Evolutionary conservation across 2,797 vertebrate genomes (phyloP).

Genomic region (Anniella stebbinsi): DNA sequence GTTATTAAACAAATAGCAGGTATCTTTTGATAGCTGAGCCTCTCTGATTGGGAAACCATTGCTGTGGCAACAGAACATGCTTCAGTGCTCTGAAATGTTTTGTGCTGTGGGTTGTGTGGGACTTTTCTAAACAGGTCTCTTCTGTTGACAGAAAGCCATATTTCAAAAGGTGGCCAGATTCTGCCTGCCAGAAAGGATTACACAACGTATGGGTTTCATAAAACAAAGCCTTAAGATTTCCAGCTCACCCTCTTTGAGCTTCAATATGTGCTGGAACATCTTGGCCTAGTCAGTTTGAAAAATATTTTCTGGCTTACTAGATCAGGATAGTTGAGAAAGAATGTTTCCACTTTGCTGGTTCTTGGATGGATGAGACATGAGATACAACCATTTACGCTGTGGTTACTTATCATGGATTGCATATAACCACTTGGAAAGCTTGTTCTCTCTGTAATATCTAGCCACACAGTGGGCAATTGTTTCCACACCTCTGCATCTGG

Average conservation of each 20-base stretch:
- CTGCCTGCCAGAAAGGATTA: slow-evolving; percentile 13
- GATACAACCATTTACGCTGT: not conserved
- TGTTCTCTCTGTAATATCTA: not conserved
- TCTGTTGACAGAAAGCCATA: slow-evolving; percentile 30
- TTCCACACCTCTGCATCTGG: not conserved
- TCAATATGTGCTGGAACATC: rapidly evolving
- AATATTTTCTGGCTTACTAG: not conserved
- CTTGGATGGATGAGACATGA: too few species aligned
- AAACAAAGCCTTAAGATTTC: slow-evolving; percentile 11
- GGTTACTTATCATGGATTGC: not conserved
- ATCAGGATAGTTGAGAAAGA: not conserved
- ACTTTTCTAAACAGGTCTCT: slow-evolving; percentile 23
- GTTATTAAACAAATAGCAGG: slow-evolving; percentile 15
- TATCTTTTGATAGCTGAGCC: slow-evolving; percentile 21
- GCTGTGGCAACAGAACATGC: slow-evolving; percentile 26
- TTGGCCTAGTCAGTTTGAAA: not conserved
- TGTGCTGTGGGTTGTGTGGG: not conserved
- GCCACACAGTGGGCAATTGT: not conserved
- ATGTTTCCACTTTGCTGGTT: not conserved
- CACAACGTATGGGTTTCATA: slow-evolving; percentile 11
- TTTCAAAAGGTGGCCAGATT: slow-evolving; percentile 26
- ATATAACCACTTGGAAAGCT: not conserved
- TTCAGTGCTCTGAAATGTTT: slow-evolving; percentile 31
- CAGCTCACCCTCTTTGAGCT: not conserved
- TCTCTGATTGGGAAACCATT: slow-evolving; percentile 21